Evolutionary conservation across 2,797 vertebrate genomes (phyloP).

Genomic region (Aphelocoma californica): DNA sequence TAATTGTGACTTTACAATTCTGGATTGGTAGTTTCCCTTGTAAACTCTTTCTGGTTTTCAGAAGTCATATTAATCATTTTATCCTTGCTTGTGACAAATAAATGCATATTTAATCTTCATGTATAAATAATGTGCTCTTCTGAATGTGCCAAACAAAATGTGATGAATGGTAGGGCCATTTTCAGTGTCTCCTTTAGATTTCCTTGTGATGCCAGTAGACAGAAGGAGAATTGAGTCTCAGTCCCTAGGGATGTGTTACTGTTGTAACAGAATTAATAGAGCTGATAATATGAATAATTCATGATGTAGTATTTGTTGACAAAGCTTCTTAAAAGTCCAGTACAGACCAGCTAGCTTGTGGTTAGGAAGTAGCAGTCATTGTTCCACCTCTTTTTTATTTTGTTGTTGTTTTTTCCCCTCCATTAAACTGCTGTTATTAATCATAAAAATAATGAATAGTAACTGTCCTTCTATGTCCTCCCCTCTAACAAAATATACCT

Average conservation of each 20-base stretch:
- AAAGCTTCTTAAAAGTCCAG: conserved; percentile 18
- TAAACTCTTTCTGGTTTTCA: conserved; percentile 12
- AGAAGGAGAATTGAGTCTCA: conserved; percentile 21
- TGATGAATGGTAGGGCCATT: background rate
- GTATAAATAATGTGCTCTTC: conserved; percentile 27
- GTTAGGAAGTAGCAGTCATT: background rate
- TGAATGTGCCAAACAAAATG: conserved; percentile 24
- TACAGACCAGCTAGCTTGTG: background rate
- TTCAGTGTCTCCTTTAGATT: conserved; percentile 41
- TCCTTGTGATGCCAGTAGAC: conserved; percentile 30
- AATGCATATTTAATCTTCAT: conserved; percentile 48
- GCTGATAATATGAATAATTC: conserved; percentile 39
- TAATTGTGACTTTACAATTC: conserved; percentile 4
- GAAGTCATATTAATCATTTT: conserved; percentile 26
- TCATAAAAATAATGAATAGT: background rate
- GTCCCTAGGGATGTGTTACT: background rate
- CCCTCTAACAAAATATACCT: background rate
- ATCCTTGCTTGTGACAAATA: conserved; percentile 27
- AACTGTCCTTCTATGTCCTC: background rate
- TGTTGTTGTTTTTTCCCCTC: background rate
- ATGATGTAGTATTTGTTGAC: background rate
- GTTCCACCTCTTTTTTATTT: background rate
- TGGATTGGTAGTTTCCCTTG: background rate
- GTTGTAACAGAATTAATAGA: conserved; percentile 48
- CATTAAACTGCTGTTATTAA: background rate